These are phyloP conservation scores for Magallana angulata DNA, from an alignment of 1,140 invertebrate genomes.

Conservation along the genomic window DNA sequence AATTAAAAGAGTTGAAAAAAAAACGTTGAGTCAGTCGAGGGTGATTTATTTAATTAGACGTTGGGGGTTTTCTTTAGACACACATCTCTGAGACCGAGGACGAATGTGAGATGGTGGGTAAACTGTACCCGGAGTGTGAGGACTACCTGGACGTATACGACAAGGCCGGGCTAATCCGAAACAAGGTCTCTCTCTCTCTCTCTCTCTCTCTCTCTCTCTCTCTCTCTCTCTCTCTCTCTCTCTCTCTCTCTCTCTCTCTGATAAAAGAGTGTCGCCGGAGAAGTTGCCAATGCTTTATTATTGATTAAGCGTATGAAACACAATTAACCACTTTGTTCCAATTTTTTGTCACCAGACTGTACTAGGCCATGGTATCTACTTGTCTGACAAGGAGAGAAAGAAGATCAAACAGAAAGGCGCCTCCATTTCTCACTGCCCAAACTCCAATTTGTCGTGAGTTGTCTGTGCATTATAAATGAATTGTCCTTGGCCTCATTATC, in stretches of 20 bases:
- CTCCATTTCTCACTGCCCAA: constrained; percentile 91
- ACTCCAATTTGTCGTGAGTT: constrained; percentile 86
- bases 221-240: constrained; percentile 77
- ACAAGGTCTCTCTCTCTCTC: constrained; percentile 82
- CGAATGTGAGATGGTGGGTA: constrained; percentile 86
- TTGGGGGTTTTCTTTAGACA: constrained; percentile 81
- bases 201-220: constrained; percentile 18
- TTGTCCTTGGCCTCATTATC: background rate
- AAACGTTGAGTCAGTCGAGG: too few species aligned
- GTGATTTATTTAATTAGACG: too few species aligned
- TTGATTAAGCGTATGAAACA: too few species aligned
- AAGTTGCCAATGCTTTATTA: too few species aligned
- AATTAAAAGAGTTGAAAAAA: too few species aligned
- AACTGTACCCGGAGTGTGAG: constrained; percentile 82
- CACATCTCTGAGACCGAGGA: constrained; percentile 90
- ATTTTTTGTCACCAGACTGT: constrained; percentile 82
- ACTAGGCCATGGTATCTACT: constrained; percentile 90
- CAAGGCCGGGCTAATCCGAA: constrained; percentile 85
- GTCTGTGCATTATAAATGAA: background rate
- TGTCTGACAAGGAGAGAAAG: constrained; percentile 86
- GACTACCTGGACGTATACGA: constrained; percentile 90
- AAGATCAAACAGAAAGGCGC: constrained; percentile 83
- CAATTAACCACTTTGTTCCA: background rate
- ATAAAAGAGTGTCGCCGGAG: too few species aligned
- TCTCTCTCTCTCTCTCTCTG: background rate